Evolutionary conservation across 2,888 invertebrate genomes (phyloP).

Genomic region (Zygothrica quintamaculata): DNA sequence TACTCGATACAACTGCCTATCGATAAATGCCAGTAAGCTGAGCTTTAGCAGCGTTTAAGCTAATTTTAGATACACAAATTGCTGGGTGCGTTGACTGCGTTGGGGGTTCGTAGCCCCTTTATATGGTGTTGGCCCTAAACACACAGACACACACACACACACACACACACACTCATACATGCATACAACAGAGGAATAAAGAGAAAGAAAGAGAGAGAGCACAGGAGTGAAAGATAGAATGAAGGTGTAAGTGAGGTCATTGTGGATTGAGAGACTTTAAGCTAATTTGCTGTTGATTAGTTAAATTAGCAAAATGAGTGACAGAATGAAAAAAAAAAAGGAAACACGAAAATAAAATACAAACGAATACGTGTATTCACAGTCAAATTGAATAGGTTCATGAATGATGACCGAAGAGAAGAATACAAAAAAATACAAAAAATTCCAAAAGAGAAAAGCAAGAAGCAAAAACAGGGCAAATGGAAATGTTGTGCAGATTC

Average conservation of each 20-base stretch:
- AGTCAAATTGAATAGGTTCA: conserved; percentile 66
- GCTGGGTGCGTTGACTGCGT: conserved; percentile 52
- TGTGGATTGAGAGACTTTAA: conserved; percentile 13
- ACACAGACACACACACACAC: neutral
- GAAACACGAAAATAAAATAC: conserved; percentile 30
- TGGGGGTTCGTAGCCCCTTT: conserved; percentile 50
- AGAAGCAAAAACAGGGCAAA: conserved; percentile 1
- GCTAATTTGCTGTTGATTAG: conserved; percentile 73
- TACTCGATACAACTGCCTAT: no score
- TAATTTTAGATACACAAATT: conserved; percentile 34
- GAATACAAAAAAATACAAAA: conserved; percentile 24
- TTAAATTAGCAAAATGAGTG: conserved; percentile 78
- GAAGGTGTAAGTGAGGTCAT: no score
- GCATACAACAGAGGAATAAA: neutral
- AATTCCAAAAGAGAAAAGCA: no score
- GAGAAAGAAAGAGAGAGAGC: conserved; percentile 1
- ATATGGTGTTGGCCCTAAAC: conserved; percentile 1
- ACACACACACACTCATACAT: neutral
- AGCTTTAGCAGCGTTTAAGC: conserved; percentile 13
- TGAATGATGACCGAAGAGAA: conserved; percentile 55
- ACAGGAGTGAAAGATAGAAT: no score
- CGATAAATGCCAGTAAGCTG: neutral
- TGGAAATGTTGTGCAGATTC: conserved; percentile 18
- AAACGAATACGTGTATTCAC: conserved; percentile 28
- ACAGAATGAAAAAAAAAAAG: conserved; percentile 54